Base-by-base conservation (phyloP, 2,113 vertebrate genomes). In the Rhinogobius similis region DNA sequence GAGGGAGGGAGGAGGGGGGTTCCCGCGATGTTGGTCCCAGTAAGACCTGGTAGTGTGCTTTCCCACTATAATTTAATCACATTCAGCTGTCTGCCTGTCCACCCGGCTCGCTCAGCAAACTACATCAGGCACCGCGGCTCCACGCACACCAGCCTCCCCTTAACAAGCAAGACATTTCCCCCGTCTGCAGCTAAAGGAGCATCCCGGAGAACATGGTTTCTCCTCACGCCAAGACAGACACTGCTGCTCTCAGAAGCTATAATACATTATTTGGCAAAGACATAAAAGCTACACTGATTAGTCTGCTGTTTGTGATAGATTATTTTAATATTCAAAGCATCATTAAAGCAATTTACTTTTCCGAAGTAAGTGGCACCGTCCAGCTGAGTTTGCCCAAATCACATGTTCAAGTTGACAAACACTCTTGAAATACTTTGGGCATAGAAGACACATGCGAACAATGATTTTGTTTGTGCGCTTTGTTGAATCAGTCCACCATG, bases 61-160 rank as follows among this genome's bases (percentile, higher is more conserved):
- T 87, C 90, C 90, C 87, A 88, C 88, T 83, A 88, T 92, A 93
- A 93, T 93, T 89, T 86, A 92, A 93, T 93, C 90, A 89, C 89
- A 89, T 90, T 89, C 82, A 82, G 83, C 78, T 78, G 87, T 86
- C 88, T 89, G 83, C 78, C 84, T 84, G 82, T 86, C 85, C 84
- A 80, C 58, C 58, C 76, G 52, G 73, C 81, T 86, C 72, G 77
- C 86, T 83, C 85, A 62, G 84, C 83, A 86, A 82, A 86, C 84
- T 83, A 48, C 72, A 86, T 85, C 85, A 88, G 79, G 85, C 83
- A 72, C 80, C 58, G 41, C 21, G 21, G 83, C 66, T 82, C 53
- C 70, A 73, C 73, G 61, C 62, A 68, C 77, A 72, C 65, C 32
- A 70, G 65, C 32, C 74, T 70, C 58, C 64, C 73, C 29, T 61